Conservation (phyloP, 1,140 invertebrate genomes). For the Drosophila nigromelanica region DNA sequence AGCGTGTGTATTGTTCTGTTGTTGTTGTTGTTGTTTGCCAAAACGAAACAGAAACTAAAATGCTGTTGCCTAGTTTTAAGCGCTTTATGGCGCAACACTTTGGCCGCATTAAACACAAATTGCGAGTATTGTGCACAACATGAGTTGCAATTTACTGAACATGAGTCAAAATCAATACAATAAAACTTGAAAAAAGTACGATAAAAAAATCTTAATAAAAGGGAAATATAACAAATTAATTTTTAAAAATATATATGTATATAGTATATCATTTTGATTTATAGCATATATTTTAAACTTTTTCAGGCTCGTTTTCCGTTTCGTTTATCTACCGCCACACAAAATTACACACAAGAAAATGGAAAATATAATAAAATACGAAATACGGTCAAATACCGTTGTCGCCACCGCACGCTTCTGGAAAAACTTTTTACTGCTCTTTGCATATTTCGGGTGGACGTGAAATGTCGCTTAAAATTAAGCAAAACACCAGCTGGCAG, state of each 20-base stretch:
- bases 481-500: slow-evolving; percentile 44
- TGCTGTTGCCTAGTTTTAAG: slow-evolving; percentile 74
- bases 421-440: slow-evolving; percentile 32
- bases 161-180: not conserved
- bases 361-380: slow-evolving; percentile 16
- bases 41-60: slow-evolving; percentile 61
- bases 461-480: slow-evolving; percentile 51
- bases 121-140: not conserved
- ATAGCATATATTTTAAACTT: not conserved
- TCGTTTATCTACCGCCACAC: slow-evolving; percentile 29
- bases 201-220: not conserved
- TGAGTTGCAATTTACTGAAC: not conserved
- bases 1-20: slow-evolving; percentile 28
- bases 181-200: not conserved
- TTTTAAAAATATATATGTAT: no score
- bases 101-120: not conserved
- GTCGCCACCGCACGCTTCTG: not conserved
- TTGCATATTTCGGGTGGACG: slow-evolving; percentile 18
- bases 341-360: slow-evolving; percentile 23
- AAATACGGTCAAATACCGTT: slow-evolving; percentile 29
- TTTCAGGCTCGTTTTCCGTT: slow-evolving; percentile 9
- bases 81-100: slow-evolving; percentile 44
- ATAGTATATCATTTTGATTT: not conserved
- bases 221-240: no score
- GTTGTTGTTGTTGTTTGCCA: slow-evolving; percentile 35